Conservation (phyloP, 2,888 invertebrate genomes). For the Drosophila lacicola region DNA sequence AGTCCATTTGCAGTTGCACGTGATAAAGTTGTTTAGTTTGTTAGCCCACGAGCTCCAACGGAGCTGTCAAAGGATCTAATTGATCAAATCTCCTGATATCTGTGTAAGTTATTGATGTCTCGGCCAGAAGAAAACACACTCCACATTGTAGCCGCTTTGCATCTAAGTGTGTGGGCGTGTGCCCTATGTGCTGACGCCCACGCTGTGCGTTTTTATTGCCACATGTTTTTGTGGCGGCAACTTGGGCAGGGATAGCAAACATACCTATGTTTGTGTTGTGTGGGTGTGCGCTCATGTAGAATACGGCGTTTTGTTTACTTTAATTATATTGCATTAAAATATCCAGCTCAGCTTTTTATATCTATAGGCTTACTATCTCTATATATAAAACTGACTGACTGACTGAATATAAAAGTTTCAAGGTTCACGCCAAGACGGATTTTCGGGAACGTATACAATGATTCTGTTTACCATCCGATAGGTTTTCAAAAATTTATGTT, state of each 20-base stretch:
- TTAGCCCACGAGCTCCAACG: slow-evolving; percentile 20
- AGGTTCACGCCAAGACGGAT: no score
- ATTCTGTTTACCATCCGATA: no score
- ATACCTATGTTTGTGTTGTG: no score
- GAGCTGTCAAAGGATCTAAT: slow-evolving; percentile 59
- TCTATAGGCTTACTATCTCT: no score
- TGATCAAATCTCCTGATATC: slow-evolving; percentile 58
- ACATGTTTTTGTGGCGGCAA: slow-evolving; percentile 1
- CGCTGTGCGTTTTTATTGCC: slow-evolving; percentile 7
- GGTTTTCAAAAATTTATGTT: no score
- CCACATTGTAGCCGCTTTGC: background rate
- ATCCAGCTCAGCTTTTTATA: no score
- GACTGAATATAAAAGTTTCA: no score
- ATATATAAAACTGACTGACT: no score
- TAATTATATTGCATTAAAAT: no score
- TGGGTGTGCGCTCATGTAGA: no score
- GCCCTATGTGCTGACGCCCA: slow-evolving; percentile 18
- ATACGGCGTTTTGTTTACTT: no score
- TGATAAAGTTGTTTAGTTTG: slow-evolving; percentile 53
- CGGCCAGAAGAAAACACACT: background rate
- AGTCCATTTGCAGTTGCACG: slow-evolving; percentile 11
- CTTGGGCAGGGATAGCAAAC: background rate
- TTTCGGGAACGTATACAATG: no score
- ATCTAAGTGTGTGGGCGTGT: slow-evolving; percentile 20
- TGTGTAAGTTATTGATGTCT: slow-evolving; percentile 1